Percentiles rank a stretch among this genome's conserved stretches.
Conservation (phyloP, 1,140 invertebrate genomes). For the Lysiphlebus fabarum region DNA sequence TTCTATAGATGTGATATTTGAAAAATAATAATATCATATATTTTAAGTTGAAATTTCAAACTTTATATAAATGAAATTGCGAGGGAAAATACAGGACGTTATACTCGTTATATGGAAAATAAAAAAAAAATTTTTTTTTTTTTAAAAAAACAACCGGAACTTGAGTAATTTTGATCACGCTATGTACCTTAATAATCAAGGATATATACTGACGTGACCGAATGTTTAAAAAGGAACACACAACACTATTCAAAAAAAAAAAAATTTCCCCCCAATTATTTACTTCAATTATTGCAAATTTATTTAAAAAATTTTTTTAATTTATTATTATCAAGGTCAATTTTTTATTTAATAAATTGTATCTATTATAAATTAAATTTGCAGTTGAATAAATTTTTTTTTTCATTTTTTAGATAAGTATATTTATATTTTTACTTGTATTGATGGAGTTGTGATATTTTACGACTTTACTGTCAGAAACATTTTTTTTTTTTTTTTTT, state of each 20-base stretch:
- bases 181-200: slow-evolving; percentile 1
- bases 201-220: slow-evolving; percentile 17
- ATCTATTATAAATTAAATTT: no score
- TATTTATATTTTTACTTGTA: no score
- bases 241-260: neutral
- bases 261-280: neutral
- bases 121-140: slow-evolving; percentile 13
- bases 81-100: slow-evolving; percentile 5
- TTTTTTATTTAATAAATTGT: no score
- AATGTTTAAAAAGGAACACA: slow-evolving; percentile 16
- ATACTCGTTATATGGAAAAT: slow-evolving; percentile 4
- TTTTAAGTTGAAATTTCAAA: slow-evolving; percentile 12
- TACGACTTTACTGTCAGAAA: no score
- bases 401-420: no score
- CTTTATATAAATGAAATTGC: slow-evolving; percentile 23
- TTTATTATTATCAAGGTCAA: no score
- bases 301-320: no score
- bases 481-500: no score
- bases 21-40: no score
- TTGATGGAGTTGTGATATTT: no score
- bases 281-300: neutral
- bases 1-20: no score
- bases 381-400: no score
- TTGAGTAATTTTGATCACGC: slow-evolving; percentile 23
- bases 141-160: slow-evolving; percentile 9